A percentile compares a stretch with the other conserved stretches of the same genome.
Evolutionary conservation across 2,797 vertebrate species (phyloP).

Genomic region (Protonibea diacanthus): DNA sequence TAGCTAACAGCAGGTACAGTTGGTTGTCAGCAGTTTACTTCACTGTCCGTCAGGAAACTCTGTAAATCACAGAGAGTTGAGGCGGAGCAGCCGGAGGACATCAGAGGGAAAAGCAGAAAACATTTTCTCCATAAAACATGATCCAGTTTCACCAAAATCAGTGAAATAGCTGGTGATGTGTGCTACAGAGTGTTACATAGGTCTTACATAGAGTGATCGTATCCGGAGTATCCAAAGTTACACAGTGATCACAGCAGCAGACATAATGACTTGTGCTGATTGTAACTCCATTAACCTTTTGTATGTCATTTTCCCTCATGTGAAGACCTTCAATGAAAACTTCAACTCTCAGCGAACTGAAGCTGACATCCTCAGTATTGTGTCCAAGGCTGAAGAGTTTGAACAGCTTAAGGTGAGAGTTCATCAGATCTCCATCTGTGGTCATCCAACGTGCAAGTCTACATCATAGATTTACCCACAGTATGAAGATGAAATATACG

Average conservation of each 20-base stretch:
- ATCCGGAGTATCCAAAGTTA: not conserved
- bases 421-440: not conserved
- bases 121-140: too few relatives aligned
- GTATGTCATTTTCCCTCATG: not conserved
- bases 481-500: not conserved
- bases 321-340: conserved; percentile 96
- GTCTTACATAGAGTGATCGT: too few relatives aligned
- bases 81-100: too few relatives aligned
- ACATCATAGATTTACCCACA: not conserved
- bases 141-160: too few relatives aligned
- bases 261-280: not conserved
- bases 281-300: not conserved
- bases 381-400: conserved; percentile 98
- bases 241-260: not conserved
- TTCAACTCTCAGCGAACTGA: conserved; percentile 97
- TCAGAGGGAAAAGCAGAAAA: too few relatives aligned
- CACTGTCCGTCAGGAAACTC: too few relatives aligned
- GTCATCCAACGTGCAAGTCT: not conserved
- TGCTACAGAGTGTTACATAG: too few relatives aligned
- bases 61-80: too few relatives aligned
- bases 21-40: too few relatives aligned
- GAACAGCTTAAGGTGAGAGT: conserved; percentile 96
- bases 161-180: too few relatives aligned
- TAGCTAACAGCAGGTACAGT: too few relatives aligned
- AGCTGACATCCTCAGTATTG: conserved; percentile 93